phyloP scores from a whole-genome alignment of 2,888 invertebrate species.

The Panzeria rudis region DNA sequence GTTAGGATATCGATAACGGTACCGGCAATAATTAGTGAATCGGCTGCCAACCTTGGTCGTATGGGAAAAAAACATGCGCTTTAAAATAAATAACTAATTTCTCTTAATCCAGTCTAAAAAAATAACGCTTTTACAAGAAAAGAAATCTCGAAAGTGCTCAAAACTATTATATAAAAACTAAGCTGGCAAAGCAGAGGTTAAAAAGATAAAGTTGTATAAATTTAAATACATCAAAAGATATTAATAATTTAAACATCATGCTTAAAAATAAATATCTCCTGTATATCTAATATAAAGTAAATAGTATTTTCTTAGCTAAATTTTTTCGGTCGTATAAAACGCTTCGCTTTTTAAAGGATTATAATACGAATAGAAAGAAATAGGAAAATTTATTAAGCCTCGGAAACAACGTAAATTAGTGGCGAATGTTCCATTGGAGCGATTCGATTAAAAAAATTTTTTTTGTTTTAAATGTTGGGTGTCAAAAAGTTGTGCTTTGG shows the following conservation, averaged over 20 bases:
- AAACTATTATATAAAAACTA: constrained; percentile 51
- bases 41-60: not conserved
- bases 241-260: constrained; percentile 51
- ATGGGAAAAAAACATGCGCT: not conserved
- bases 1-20: too few species aligned
- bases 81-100: constrained; percentile 3
- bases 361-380: not conserved
- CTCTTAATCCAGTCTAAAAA: not conserved
- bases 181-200: constrained; percentile 62
- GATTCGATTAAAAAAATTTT: too few species aligned
- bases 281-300: not conserved
- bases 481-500: too few species aligned
- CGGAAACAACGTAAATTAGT: too few species aligned
- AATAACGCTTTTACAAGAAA: not conserved
- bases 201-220: constrained; percentile 17
- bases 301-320: not conserved
- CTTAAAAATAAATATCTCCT: constrained; percentile 4
- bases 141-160: constrained; percentile 29
- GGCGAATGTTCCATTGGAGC: too few species aligned
- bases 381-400: too few species aligned
- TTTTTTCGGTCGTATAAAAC: not conserved
- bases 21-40: not conserved
- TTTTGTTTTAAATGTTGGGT: too few species aligned
- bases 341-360: not conserved
- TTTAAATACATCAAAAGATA: constrained; percentile 10